phyloP scores from a whole-genome alignment of 2,113 vertebrate species.

The Oreocharis arfaki region DNA sequence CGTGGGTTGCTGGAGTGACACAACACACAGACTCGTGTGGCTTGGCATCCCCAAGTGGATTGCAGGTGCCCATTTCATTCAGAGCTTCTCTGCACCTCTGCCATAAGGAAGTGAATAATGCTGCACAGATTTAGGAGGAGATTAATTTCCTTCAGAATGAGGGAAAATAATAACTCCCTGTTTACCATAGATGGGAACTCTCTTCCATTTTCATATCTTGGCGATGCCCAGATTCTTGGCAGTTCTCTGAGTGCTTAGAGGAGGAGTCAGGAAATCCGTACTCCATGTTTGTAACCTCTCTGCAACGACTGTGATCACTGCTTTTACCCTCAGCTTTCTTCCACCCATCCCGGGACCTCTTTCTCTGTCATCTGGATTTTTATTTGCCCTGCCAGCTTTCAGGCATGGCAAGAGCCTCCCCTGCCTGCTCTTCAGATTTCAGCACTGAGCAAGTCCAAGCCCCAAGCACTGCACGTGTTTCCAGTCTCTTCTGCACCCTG shows the following conservation, averaged over 20 bases:
- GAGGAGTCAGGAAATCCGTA: not conserved
- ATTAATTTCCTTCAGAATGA: not conserved
- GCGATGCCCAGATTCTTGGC: not conserved
- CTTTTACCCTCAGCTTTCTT: not conserved
- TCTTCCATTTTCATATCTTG: not conserved
- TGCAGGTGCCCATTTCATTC: not conserved
- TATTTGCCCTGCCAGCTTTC: not conserved
- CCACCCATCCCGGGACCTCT: not conserved
- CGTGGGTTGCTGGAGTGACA: fast-evolving
- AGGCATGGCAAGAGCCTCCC: not conserved
- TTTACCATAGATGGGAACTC: not conserved
- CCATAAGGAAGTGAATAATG: not conserved
- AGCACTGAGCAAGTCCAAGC: not conserved
- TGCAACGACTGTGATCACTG: not conserved
- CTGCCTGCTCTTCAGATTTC: not conserved
- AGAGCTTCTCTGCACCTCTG: not conserved
- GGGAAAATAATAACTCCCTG: not conserved
- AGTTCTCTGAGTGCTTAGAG: not conserved
- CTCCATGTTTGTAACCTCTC: not conserved
- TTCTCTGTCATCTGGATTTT: not conserved
- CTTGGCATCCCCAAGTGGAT: fast-evolving
- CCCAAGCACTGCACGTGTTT: fast-evolving
- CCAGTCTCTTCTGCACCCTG: too few relatives aligned
- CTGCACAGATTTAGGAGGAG: not conserved
- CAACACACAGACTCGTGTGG: fast-evolving